These are phyloP conservation scores for Hypena proboscidalis DNA, from an alignment of 2,888 invertebrate genomes.

Conservation along the genomic window DNA sequence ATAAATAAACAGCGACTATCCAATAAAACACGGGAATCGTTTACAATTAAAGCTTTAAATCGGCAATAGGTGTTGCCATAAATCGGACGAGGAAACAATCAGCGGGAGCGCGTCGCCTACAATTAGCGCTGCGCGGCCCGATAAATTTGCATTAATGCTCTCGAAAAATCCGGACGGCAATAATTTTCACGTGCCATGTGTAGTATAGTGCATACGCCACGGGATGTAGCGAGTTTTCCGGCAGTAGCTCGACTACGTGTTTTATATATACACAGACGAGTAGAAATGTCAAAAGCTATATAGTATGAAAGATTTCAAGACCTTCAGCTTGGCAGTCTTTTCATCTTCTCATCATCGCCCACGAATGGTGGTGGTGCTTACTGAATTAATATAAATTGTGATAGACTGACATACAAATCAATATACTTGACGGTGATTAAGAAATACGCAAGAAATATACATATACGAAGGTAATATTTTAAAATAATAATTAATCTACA, in stretches of 20 bases:
- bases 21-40: constrained; percentile 85
- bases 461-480: too few species aligned
- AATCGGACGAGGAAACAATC: constrained; percentile 84
- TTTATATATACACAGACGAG: too few species aligned
- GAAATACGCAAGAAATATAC: too few species aligned
- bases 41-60: constrained; percentile 85
- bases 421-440: too few species aligned
- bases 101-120: constrained; percentile 81
- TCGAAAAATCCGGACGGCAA: constrained; percentile 83
- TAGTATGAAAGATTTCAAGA: too few species aligned
- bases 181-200: constrained; percentile 80
- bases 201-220: constrained; percentile 60
- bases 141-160: constrained; percentile 85
- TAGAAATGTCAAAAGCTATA: too few species aligned
- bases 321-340: too few species aligned
- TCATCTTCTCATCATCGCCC: too few species aligned
- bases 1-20: constrained; percentile 83
- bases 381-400: too few species aligned
- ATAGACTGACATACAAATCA: too few species aligned
- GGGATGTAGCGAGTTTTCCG: constrained; percentile 35
- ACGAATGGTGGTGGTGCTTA: too few species aligned
- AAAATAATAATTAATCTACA: too few species aligned
- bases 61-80: constrained; percentile 86
- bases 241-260: constrained; percentile 25
- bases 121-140: constrained; percentile 83